A percentile compares a stretch with the other conserved stretches of the same genome.
Evolutionary conservation across 2,888 invertebrate genomes (phyloP).

Genomic region (Eristalinus aeneus): DNA sequence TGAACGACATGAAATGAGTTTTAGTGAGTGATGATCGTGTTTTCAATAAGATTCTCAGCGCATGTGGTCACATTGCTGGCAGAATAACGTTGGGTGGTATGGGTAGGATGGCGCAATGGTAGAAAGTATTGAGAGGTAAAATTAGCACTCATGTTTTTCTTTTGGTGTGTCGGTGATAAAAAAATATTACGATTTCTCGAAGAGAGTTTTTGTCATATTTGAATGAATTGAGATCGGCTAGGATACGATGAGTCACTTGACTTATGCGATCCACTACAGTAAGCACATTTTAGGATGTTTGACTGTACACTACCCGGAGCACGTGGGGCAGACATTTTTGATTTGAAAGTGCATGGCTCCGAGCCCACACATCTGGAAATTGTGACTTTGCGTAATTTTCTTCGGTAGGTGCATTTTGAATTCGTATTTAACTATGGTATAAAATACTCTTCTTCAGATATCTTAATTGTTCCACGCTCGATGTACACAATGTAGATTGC

Average conservation of each 20-base stretch:
- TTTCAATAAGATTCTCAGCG: not conserved
- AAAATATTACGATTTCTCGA: not conserved
- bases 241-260: not conserved
- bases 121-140: not conserved
- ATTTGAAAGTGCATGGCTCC: not conserved
- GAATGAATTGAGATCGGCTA: too few relatives aligned
- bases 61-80: not conserved
- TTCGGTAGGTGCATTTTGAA: slow-evolving; percentile 9
- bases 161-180: not conserved
- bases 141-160: not conserved
- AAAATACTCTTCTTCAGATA: slow-evolving; percentile 3
- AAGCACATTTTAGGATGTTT: not conserved
- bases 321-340: not conserved
- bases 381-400: too few relatives aligned
- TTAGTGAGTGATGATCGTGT: not conserved
- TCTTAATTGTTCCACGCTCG: slow-evolving; percentile 2
- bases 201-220: too few relatives aligned
- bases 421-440: slow-evolving; percentile 2
- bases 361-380: not conserved
- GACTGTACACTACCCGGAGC: not conserved
- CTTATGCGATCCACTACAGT: not conserved
- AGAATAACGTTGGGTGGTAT: not conserved
- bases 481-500: slow-evolving; percentile 12
- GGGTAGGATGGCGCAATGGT: not conserved
- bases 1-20: slow-evolving; percentile 1